A percentile compares a stretch with the other conserved stretches of the same genome.
Evolutionary conservation across 1,140 invertebrate genomes (phyloP).

Genomic region (Drosophila insularis): DNA sequence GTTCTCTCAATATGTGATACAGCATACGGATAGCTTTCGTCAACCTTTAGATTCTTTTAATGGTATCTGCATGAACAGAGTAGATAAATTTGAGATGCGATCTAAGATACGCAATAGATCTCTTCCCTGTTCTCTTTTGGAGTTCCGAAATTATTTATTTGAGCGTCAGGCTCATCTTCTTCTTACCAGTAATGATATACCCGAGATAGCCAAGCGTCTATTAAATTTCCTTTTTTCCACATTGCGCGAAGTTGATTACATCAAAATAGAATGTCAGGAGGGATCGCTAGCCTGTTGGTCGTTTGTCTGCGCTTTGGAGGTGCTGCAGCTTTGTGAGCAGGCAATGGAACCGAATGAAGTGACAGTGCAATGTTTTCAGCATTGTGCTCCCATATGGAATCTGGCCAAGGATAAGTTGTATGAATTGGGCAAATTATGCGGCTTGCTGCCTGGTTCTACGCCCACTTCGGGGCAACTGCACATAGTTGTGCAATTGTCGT

Average conservation of each 20-base stretch:
- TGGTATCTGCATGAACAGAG: conserved; percentile 89
- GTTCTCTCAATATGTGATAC: conserved; percentile 95
- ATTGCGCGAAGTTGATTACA: conserved; percentile 72
- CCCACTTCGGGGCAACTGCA: conserved; percentile 94
- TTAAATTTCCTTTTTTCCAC: conserved; percentile 78
- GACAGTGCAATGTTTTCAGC: conserved; percentile 86
- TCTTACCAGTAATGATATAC: conserved; percentile 67
- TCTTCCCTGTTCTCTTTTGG: conserved; percentile 87
- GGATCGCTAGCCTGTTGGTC: conserved; percentile 96
- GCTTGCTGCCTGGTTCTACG: conserved; percentile 93
- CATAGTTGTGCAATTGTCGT: conserved; percentile 93
- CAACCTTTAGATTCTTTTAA: conserved; percentile 91
- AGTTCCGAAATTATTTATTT: conserved; percentile 97
- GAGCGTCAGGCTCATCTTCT: conserved; percentile 90
- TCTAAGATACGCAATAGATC: conserved; percentile 87
- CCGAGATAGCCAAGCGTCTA: conserved; percentile 75
- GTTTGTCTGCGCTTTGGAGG: conserved; percentile 95
- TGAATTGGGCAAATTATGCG: conserved; percentile 94
- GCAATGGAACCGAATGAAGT: conserved; percentile 86
- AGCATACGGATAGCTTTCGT: conserved; percentile 92
- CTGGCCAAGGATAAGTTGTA: conserved; percentile 96
- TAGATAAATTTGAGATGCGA: conserved; percentile 87
- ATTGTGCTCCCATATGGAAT: conserved; percentile 95
- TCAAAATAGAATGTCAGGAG: conserved; percentile 84
- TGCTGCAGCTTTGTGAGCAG: conserved; percentile 90